Evolutionary conservation across 1,140 invertebrate genomes (phyloP).

Genomic region (Neomicropteryx cornuta): DNA sequence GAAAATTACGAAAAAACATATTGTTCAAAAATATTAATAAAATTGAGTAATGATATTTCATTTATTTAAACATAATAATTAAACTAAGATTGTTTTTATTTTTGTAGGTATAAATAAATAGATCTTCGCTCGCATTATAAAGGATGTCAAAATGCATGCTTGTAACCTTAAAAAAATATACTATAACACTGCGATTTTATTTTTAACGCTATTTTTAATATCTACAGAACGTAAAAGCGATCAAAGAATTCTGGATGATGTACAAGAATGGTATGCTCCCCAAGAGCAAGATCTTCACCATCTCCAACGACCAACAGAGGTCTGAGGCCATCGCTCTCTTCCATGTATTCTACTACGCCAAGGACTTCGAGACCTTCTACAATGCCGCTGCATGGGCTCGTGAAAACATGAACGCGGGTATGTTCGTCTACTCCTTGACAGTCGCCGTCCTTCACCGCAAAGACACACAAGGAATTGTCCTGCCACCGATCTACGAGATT

Average conservation of each 20-base stretch:
- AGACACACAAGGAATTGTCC: conserved; percentile 35
- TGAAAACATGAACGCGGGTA: conserved; percentile 37
- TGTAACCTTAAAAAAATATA: conserved; percentile 15
- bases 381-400: conserved; percentile 40
- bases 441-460: conserved; percentile 35
- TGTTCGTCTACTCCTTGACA: conserved; percentile 40
- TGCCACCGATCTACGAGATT: conserved; percentile 43
- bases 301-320: conserved; percentile 33
- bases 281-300: conserved; percentile 40
- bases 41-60: not conserved
- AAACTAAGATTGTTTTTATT: not conserved
- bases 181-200: not conserved
- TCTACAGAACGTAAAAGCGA: conserved; percentile 30
- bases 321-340: conserved; percentile 35
- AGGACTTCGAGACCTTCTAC: conserved; percentile 43
- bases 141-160: not conserved
- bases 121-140: not conserved
- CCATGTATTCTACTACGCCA: conserved; percentile 40
- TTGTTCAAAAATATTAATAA: no score
- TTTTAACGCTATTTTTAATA: conserved; percentile 1
- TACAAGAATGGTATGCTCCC: conserved; percentile 39
- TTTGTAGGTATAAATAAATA: not conserved
- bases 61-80: conserved; percentile 3
- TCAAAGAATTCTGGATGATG: conserved; percentile 41
- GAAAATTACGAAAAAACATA: no score